These are phyloP conservation scores for Notolepis coatsorum DNA, from an alignment of 2,797 vertebrate genomes.

Conservation along the genomic window DNA sequence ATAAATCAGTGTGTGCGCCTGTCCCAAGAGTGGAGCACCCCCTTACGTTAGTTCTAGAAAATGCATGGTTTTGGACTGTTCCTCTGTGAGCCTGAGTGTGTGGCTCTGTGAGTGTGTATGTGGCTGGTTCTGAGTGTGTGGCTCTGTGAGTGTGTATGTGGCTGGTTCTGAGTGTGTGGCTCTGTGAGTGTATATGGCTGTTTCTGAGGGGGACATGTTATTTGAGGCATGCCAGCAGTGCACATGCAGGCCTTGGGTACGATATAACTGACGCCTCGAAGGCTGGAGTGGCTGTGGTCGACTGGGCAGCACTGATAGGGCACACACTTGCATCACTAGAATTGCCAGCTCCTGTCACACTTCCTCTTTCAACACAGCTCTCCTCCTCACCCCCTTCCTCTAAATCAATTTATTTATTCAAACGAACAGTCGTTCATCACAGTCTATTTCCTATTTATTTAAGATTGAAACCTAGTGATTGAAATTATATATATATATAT, in stretches of 20 bases:
- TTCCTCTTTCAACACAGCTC: slow-evolving; percentile 37
- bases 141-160: too few relatives aligned
- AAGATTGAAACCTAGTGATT: not conserved
- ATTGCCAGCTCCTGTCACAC: slow-evolving; percentile 33
- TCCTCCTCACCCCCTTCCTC: slow-evolving; percentile 1
- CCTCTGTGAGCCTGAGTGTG: not conserved
- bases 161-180: not conserved
- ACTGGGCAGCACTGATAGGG: slow-evolving; percentile 42
- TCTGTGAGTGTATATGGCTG: not conserved
- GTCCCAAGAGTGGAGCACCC: not conserved
- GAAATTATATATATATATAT: too few relatives aligned
- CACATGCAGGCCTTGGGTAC: too few relatives aligned
- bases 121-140: not conserved
- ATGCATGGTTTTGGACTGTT: not conserved
- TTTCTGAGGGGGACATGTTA: not conserved
- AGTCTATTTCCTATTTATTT: not conserved
- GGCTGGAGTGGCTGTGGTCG: slow-evolving; percentile 31
- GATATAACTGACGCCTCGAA: too few relatives aligned
- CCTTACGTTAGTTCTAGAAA: too few relatives aligned
- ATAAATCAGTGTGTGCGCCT: not conserved
- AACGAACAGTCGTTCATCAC: not conserved
- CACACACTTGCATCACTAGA: slow-evolving; percentile 34
- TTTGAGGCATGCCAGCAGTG: too few relatives aligned
- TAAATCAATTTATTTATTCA: not conserved
- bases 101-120: not conserved